Conservation (phyloP, 1,140 invertebrate genomes). For the Nixonia krombeini region DNA sequence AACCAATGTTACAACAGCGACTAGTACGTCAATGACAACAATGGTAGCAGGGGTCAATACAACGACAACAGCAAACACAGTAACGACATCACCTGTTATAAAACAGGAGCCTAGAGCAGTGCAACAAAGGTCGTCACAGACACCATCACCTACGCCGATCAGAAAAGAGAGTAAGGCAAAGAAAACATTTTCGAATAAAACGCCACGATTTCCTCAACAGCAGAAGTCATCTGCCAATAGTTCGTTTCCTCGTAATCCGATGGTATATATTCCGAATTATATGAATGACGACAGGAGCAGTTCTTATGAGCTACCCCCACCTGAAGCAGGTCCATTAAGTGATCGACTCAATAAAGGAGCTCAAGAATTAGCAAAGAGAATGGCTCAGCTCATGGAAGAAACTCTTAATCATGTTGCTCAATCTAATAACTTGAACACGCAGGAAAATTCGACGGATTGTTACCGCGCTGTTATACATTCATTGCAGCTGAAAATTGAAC, state of each 20-base stretch:
- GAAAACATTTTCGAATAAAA: conserved; percentile 60
- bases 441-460: conserved; percentile 41
- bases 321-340: conserved; percentile 70
- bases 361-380: conserved; percentile 57
- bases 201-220: conserved; percentile 39
- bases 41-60: too few species aligned
- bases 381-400: conserved; percentile 65
- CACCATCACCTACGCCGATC: conserved; percentile 9
- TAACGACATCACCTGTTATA: conserved; percentile 4
- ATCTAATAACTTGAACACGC: conserved; percentile 31
- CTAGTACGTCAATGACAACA: too few species aligned
- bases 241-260: conserved; percentile 34
- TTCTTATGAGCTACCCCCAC: conserved; percentile 57
- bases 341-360: conserved; percentile 60
- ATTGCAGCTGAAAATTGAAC: conserved; percentile 77
- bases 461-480: conserved; percentile 74
- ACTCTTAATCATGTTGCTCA: conserved; percentile 59
- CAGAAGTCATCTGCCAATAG: conserved; percentile 1
- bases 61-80: not conserved
- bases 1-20: too few species aligned
- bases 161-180: conserved; percentile 57
- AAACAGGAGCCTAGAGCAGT: conserved; percentile 24
- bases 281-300: conserved; percentile 26
- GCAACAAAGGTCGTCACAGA: not conserved
- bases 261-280: conserved; percentile 49